Evolutionary conservation across 1,140 invertebrate genomes (phyloP).

Genomic region (Hesperophylax magnus): DNA sequence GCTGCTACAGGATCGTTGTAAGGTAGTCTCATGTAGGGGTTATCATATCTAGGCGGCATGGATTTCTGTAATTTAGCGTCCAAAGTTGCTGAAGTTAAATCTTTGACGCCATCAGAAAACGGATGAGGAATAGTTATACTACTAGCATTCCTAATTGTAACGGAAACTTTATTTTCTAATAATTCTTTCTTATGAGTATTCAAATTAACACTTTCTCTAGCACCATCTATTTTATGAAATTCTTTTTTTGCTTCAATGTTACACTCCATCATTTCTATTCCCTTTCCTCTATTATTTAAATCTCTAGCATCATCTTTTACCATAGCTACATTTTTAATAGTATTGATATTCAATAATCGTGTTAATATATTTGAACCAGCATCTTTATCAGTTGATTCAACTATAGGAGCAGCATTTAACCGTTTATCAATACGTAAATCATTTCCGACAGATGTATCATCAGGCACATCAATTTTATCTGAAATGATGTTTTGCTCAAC

Average conservation of each 20-base stretch:
- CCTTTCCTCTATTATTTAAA: not conserved
- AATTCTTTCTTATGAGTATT: not conserved
- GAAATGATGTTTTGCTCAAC: not conserved
- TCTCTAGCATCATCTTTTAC: not conserved
- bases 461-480: constrained; percentile 1
- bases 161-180: not conserved
- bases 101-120: constrained; percentile 16
- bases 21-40: constrained; percentile 32
- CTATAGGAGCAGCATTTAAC: not conserved
- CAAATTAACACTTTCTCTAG: not conserved
- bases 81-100: constrained; percentile 29
- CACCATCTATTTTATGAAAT: not conserved
- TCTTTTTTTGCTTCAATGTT: not conserved
- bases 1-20: constrained; percentile 18
- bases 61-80: constrained; percentile 7
- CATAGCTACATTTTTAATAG: not conserved
- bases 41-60: constrained; percentile 26
- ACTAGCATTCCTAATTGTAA: not conserved
- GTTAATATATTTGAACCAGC: not conserved
- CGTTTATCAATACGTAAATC: not conserved
- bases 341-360: not conserved
- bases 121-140: not conserved
- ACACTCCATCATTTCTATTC: not conserved
- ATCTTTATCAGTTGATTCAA: not conserved
- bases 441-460: not conserved